These are phyloP conservation scores for Drosophila mojavensis DNA, from an alignment of 1,140 invertebrate genomes.

Conservation along the genomic window DNA sequence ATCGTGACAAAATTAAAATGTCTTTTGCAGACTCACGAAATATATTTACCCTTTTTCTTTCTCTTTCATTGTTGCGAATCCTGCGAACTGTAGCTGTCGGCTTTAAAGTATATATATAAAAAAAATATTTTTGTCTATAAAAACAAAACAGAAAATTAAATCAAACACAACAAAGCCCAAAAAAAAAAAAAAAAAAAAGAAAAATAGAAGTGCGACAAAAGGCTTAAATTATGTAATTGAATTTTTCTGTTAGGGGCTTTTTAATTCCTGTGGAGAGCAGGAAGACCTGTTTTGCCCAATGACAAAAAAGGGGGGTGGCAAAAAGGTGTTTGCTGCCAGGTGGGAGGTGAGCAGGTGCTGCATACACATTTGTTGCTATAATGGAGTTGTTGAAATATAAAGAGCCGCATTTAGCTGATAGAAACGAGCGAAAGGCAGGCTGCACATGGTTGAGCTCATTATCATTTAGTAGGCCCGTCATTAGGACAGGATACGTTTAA, in stretches of 20 bases:
- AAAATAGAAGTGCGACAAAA: background rate
- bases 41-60: background rate
- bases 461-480: slow-evolving; percentile 45
- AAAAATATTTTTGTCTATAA: slow-evolving; percentile 25
- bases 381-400: slow-evolving; percentile 59
- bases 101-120: slow-evolving; percentile 5
- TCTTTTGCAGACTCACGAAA: slow-evolving; percentile 9
- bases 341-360: slow-evolving; percentile 2
- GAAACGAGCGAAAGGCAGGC: slow-evolving; percentile 29
- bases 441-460: slow-evolving; percentile 61
- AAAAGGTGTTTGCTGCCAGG: slow-evolving; percentile 12
- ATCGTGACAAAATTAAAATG: background rate
- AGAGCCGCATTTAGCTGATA: slow-evolving; percentile 40
- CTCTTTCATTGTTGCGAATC: slow-evolving; percentile 19
- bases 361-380: slow-evolving; percentile 39
- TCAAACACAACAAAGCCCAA: slow-evolving; percentile 22
- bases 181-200: background rate
- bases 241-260: slow-evolving; percentile 72
- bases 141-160: slow-evolving; percentile 36
- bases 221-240: slow-evolving; percentile 63
- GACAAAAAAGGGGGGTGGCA: background rate
- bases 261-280: slow-evolving; percentile 48
- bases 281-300: slow-evolving; percentile 18
- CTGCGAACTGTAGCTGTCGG: slow-evolving; percentile 18
- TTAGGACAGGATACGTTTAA: slow-evolving; percentile 41